Evolutionary conservation across 1,140 invertebrate genomes (phyloP).

Genomic region (Drosophila fuyamai): DNA sequence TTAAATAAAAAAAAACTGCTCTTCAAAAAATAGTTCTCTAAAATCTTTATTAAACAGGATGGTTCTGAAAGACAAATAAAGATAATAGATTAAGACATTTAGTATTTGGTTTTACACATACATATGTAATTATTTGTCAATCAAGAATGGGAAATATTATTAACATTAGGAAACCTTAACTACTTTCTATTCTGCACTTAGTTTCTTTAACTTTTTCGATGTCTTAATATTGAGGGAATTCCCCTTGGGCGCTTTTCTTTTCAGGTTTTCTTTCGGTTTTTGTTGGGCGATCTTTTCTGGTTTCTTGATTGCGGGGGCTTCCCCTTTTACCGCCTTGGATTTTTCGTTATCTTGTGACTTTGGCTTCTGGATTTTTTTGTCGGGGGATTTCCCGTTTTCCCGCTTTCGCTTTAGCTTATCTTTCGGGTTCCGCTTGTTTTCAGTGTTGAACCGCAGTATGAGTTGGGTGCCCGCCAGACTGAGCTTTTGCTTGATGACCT

Average conservation of each 20-base stretch:
- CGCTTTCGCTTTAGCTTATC: conserved; percentile 46
- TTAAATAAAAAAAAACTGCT: too few relatives aligned
- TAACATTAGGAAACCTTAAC: conserved; percentile 26
- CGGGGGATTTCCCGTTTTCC: conserved; percentile 7
- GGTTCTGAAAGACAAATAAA: too few relatives aligned
- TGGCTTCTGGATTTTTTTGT: neutral
- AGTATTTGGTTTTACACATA: neutral
- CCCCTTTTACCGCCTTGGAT: neutral
- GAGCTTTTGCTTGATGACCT: conserved; percentile 60
- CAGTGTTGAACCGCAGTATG: conserved; percentile 63
- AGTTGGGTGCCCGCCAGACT: conserved; percentile 61
- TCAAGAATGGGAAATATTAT: conserved; percentile 12
- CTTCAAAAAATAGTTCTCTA: too few relatives aligned
- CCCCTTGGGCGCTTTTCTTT: conserved; percentile 11
- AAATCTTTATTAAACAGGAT: too few relatives aligned
- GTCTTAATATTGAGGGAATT: conserved; percentile 13
- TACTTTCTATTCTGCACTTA: conserved; percentile 21
- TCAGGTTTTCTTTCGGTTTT: conserved; percentile 13
- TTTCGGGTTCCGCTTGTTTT: conserved; percentile 25
- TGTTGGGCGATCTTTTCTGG: neutral
- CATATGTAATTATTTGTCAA: conserved; percentile 9
- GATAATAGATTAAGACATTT: too few relatives aligned
- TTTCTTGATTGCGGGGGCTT: conserved; percentile 4
- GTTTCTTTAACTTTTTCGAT: conserved; percentile 37
- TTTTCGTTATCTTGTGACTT: neutral